A percentile compares a stretch with the other conserved stretches of the same genome.
Evolutionary conservation across 2,797 vertebrate genomes (phyloP).

Genomic region (Lacerta viridis): DNA sequence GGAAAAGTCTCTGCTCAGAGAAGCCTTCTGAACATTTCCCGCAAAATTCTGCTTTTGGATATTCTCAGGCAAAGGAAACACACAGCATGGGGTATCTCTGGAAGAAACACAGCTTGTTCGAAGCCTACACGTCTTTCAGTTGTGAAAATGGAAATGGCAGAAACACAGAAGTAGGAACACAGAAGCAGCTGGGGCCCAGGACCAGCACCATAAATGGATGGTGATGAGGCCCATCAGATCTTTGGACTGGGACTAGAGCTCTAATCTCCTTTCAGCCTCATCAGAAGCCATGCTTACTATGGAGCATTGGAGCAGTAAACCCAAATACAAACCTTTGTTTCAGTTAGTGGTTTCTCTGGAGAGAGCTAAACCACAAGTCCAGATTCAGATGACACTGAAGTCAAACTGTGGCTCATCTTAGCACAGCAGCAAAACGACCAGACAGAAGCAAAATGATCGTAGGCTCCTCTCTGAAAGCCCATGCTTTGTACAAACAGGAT

Average conservation of each 20-base stretch:
- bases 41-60: no score
- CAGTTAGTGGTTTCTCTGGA: no score
- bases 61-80: neutral
- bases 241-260: no score
- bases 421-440: no score
- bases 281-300: neutral
- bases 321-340: no score
- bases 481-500: neutral
- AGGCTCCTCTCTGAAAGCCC: no score
- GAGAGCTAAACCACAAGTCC: no score
- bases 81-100: neutral
- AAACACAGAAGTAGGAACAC: neutral
- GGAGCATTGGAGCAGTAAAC: neutral
- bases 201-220: neutral
- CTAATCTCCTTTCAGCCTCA: neutral
- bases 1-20: constrained; percentile 7
- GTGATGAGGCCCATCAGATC: neutral
- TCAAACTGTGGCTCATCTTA: no score
- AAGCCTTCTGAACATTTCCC: neutral
- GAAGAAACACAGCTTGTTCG: neutral
- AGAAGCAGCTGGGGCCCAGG: neutral
- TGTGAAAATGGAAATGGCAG: neutral
- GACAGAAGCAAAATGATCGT: no score
- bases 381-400: no score
- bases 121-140: neutral